A percentile compares a stretch with the other conserved stretches of the same genome.
These are phyloP conservation scores for Cynopterus sphinx DNA, from an alignment of 2,797 vertebrate genomes.

Conservation along the genomic window DNA sequence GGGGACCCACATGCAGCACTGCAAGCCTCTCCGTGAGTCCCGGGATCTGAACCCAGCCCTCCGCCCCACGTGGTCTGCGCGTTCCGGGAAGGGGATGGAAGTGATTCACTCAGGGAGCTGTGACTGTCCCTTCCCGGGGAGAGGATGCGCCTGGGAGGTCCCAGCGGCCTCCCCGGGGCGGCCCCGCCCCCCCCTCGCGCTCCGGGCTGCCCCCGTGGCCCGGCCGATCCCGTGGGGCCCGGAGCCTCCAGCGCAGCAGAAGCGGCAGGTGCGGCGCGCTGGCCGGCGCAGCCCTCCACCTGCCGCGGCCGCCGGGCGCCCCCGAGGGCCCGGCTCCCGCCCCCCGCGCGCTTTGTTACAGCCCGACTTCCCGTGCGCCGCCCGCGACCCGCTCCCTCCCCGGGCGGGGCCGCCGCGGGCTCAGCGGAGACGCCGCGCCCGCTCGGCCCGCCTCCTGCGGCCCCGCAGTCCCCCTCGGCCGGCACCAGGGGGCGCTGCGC, in stretches of 20 bases:
- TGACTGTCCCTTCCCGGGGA: slow-evolving; percentile 69
- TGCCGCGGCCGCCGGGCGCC: slow-evolving; percentile 12
- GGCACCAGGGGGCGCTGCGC: slow-evolving; percentile 73
- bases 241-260: background rate
- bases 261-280: slow-evolving; percentile 39
- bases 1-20: background rate
- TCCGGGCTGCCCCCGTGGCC: background rate
- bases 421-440: slow-evolving; percentile 4
- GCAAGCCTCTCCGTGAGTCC: background rate
- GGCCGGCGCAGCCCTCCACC: slow-evolving; percentile 26
- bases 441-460: slow-evolving; percentile 28
- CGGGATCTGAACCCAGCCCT: background rate
- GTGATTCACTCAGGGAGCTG: slow-evolving; percentile 76
- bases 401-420: too few relatives aligned
- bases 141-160: slow-evolving; percentile 63
- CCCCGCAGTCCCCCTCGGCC: background rate
- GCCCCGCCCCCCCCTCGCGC: background rate
- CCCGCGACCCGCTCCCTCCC: slow-evolving; percentile 72
- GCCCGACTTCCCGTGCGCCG: slow-evolving; percentile 76
- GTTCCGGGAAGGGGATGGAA: slow-evolving; percentile 73
- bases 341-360: slow-evolving; percentile 70
- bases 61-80: slow-evolving; percentile 50
- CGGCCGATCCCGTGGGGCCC: background rate
- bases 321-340: slow-evolving; percentile 7
- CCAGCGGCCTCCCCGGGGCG: slow-evolving; percentile 17